A percentile compares a stretch with the other conserved stretches of the same genome.
phyloP scores from a whole-genome alignment of 2,888 invertebrate species.

The Antheraea yamamai region DNA sequence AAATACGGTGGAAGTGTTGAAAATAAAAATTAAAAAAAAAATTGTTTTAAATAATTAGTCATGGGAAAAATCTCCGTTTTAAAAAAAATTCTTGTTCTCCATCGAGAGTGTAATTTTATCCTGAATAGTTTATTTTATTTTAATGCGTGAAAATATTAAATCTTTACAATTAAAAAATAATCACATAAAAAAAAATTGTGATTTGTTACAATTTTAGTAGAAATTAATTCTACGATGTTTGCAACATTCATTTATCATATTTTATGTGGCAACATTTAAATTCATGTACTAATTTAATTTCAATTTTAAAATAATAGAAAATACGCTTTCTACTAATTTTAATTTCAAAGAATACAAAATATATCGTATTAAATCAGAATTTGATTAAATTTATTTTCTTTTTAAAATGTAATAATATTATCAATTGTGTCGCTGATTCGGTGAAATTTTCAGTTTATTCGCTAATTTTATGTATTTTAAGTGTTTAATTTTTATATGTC shows the following conservation, averaged over 20 bases:
- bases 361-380: not conserved
- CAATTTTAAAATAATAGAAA: not conserved
- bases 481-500: not conserved
- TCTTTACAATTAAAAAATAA: not conserved
- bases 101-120: not conserved
- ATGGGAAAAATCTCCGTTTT: conserved; percentile 44
- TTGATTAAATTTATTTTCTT: not conserved
- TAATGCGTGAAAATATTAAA: not conserved
- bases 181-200: not conserved
- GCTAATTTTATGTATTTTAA: not conserved
- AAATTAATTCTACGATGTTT: not conserved
- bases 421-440: not conserved
- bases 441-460: not conserved
- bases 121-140: not conserved
- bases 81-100: conserved; percentile 25
- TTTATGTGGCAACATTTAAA: not conserved
- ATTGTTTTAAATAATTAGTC: conserved; percentile 44
- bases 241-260: not conserved
- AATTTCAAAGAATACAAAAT: not conserved
- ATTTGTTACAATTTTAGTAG: not conserved
- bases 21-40: conserved; percentile 37
- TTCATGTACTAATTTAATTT: not conserved
- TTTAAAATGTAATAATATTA: not conserved
- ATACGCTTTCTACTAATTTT: not conserved
- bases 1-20: conserved; percentile 70